Evolutionary conservation across 2,888 invertebrate species (phyloP).

Genomic region (Oxystoma pomonae): DNA sequence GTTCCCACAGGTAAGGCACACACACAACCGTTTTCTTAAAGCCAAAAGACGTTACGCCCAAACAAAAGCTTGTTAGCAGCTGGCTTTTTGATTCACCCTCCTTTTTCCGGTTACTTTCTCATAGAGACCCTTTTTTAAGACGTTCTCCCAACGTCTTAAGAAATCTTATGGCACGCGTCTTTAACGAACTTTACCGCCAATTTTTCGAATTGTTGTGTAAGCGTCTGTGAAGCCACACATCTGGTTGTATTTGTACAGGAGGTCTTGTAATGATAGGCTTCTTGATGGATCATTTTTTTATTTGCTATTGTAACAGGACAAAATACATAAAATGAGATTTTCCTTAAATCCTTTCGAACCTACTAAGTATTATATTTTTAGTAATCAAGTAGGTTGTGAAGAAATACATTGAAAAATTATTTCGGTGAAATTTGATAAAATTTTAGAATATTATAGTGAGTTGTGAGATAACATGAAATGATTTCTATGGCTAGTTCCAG

Average conservation of each 20-base stretch:
- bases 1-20: conserved; percentile 34
- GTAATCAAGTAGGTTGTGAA: too few relatives aligned
- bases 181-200: conserved; percentile 31
- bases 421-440: too few relatives aligned
- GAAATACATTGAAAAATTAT: too few relatives aligned
- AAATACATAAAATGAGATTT: too few relatives aligned
- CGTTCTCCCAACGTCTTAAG: conserved; percentile 41
- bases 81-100: conserved; percentile 45
- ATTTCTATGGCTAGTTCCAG: too few relatives aligned
- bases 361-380: too few relatives aligned
- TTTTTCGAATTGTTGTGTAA: conserved; percentile 8
- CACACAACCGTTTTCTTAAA: conserved; percentile 33
- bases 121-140: conserved; percentile 31
- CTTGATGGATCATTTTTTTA: conserved; percentile 1
- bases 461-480: too few relatives aligned
- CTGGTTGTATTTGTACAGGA: background rate
- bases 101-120: conserved; percentile 38
- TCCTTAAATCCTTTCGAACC: too few relatives aligned
- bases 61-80: conserved; percentile 40
- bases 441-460: too few relatives aligned
- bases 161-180: conserved; percentile 35
- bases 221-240: background rate
- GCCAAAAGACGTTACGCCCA: conserved; percentile 40
- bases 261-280: background rate
- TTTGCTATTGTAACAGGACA: too few relatives aligned